Percentiles rank a stretch among this genome's conserved stretches.
Evolutionary conservation across 2,113 vertebrate species (phyloP).

Genomic region (Alethe castanea): DNA sequence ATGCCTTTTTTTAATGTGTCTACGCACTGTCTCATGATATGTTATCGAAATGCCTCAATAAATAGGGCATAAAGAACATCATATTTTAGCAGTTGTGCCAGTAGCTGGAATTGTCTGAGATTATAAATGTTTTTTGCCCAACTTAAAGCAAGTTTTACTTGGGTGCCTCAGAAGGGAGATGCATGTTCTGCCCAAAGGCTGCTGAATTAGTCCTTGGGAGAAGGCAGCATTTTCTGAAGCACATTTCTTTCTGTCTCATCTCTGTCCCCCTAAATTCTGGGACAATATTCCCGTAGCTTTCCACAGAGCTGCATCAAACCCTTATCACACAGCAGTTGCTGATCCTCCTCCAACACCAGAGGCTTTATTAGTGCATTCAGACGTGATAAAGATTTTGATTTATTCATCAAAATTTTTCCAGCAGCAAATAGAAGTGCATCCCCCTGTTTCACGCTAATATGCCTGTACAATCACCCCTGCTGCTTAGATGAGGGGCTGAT

Average conservation of each 20-base stretch:
- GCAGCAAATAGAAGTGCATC: not conserved
- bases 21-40: not conserved
- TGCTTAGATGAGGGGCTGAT: slow-evolving; percentile 40
- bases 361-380: not conserved
- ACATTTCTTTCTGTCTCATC: not conserved
- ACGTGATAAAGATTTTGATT: not conserved
- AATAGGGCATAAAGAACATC: not conserved
- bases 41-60: not conserved
- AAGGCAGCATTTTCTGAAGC: not conserved
- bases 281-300: not conserved
- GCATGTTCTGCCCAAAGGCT: not conserved
- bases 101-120: not conserved
- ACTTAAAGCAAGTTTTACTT: not conserved
- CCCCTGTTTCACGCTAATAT: slow-evolving; percentile 10
- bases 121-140: not conserved
- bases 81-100: not conserved
- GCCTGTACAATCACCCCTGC: slow-evolving; percentile 18
- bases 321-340: not conserved
- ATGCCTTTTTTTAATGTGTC: not conserved
- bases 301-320: not conserved
- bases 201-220: not conserved
- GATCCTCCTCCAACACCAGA: not conserved
- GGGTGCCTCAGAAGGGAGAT: not conserved
- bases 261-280: not conserved
- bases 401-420: slow-evolving; percentile 20